These are phyloP conservation scores for Parasteatoda lunata DNA, from an alignment of 2,888 invertebrate genomes.

Conservation along the genomic window DNA sequence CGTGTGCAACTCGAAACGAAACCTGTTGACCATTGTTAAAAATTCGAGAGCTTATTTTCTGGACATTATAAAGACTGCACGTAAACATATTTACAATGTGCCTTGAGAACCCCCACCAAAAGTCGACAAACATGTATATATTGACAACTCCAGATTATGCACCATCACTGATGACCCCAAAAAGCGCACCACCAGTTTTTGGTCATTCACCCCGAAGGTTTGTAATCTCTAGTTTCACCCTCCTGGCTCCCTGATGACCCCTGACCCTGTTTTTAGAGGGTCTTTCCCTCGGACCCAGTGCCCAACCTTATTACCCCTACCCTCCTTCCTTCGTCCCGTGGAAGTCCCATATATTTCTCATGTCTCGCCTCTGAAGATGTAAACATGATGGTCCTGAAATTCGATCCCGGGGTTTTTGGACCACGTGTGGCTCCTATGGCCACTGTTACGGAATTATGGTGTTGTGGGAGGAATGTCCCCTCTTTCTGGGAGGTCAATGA, in stretches of 20 bases:
- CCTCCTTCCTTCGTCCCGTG: neutral
- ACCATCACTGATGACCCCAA: constrained; percentile 56
- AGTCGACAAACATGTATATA: constrained; percentile 22
- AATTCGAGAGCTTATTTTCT: no score
- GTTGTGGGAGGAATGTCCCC: constrained; percentile 28
- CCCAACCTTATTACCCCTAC: constrained; percentile 2
- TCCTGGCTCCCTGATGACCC: constrained; percentile 49
- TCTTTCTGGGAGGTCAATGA: neutral
- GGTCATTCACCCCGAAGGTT: constrained; percentile 63
- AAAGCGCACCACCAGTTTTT: constrained; percentile 27
- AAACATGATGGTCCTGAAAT: constrained; percentile 56
- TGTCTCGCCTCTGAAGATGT: constrained; percentile 40
- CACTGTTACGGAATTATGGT: constrained; percentile 26
- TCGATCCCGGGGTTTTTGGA: constrained; percentile 28
- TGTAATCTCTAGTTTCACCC: constrained; percentile 60
- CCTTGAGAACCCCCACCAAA: constrained; percentile 23
- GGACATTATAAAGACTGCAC: no score
- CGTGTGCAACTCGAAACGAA: no score
- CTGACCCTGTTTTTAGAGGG: constrained; percentile 45
- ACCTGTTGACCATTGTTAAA: no score
- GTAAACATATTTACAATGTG: constrained; percentile 1
- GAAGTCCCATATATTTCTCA: constrained; percentile 62
- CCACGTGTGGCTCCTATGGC: constrained; percentile 60
- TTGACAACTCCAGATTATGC: constrained; percentile 13
- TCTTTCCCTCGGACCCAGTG: constrained; percentile 17